Evolutionary conservation across 2,888 invertebrate genomes (phyloP).

Genomic region (Luperina nickerlii): DNA sequence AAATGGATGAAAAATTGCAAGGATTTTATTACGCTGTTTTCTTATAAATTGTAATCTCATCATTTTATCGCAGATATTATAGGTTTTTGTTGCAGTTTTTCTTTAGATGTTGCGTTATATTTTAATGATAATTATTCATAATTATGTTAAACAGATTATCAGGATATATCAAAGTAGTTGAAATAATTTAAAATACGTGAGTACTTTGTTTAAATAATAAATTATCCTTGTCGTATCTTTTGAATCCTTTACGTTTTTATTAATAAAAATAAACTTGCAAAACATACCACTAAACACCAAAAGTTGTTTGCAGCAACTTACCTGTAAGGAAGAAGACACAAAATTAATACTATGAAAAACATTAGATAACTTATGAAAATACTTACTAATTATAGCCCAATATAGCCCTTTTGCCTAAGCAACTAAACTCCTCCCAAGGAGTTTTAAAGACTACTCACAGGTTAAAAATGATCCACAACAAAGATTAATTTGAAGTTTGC

Average conservation of each 20-base stretch:
- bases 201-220: neutral
- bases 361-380: neutral
- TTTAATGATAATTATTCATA: constrained; percentile 6
- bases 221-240: neutral
- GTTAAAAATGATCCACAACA: neutral
- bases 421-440: too few relatives aligned
- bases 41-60: constrained; percentile 16
- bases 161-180: neutral
- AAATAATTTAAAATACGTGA: neutral
- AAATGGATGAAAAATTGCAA: constrained; percentile 24
- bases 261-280: neutral
- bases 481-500: neutral
- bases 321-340: constrained; percentile 41
- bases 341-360: constrained; percentile 6
- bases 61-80: neutral
- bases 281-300: constrained; percentile 35
- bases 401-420: neutral
- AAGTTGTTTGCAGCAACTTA: constrained; percentile 35
- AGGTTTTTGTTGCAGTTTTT: constrained; percentile 24
- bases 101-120: neutral
- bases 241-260: neutral
- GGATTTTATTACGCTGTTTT: constrained; percentile 8
- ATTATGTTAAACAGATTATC: neutral
- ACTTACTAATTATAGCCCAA: neutral
- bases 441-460: neutral